Conservation (phyloP, 2,113 vertebrate genomes). For the Ornithorhynchus anatinus region DNA sequence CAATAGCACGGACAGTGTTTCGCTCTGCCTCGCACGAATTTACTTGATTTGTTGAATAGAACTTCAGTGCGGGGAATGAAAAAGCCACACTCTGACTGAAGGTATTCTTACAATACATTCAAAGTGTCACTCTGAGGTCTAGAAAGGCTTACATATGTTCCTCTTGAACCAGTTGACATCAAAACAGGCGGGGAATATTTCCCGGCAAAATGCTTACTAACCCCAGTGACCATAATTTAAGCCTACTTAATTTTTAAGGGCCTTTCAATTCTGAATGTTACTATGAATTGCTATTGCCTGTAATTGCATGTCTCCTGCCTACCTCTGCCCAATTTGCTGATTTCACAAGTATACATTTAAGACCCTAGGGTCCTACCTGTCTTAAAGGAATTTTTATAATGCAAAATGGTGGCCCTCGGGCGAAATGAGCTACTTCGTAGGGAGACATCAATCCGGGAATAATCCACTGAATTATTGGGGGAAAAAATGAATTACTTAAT, state of each 20-base stretch:
- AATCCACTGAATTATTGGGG: slow-evolving; percentile 50
- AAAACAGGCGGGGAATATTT: slow-evolving; percentile 31
- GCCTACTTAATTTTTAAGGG: slow-evolving; percentile 36
- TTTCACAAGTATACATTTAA: slow-evolving; percentile 16
- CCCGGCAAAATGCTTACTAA: background rate
- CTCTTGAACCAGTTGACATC: slow-evolving; percentile 7
- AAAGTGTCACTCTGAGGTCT: background rate
- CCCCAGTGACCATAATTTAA: slow-evolving; percentile 49
- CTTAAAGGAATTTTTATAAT: slow-evolving; percentile 54
- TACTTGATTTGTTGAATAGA: slow-evolving; percentile 17
- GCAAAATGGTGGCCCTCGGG: slow-evolving; percentile 41
- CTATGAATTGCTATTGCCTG: background rate
- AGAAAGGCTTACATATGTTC: slow-evolving; percentile 46
- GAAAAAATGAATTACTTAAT: slow-evolving; percentile 26
- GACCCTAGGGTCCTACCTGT: slow-evolving; percentile 50
- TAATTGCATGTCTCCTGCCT: slow-evolving; percentile 19
- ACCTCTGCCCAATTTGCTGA: slow-evolving; percentile 1
- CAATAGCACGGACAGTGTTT: slow-evolving; percentile 40
- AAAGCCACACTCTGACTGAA: background rate
- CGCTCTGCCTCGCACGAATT: slow-evolving; percentile 17
- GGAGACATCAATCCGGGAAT: slow-evolving; percentile 56
- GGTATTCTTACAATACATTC: background rate
- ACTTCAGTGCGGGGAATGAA: background rate
- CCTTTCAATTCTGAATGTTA: background rate
- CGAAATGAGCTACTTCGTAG: slow-evolving; percentile 55